Base-by-base conservation (phyloP, 2,797 vertebrate genomes). In the Notolepis coatsorum region DNA sequence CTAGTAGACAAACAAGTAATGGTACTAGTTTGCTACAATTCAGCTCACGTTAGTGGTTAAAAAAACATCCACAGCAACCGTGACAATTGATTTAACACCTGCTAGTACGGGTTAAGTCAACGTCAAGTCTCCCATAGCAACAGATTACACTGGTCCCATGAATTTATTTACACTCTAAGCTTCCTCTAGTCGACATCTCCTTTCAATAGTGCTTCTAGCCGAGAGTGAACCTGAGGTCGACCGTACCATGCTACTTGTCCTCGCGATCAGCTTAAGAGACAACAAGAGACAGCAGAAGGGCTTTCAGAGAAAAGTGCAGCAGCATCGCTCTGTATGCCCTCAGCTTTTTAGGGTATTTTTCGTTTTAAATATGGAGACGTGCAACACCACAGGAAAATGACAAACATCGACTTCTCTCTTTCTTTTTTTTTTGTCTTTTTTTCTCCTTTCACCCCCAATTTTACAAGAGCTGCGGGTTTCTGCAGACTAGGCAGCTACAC, bases 181-280 rank as follows among this genome's bases (percentile, higher is more conserved):
- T n/a, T n/a, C n/a, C n/a, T n/a, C n/a, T n/a, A n/a, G n/a, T n/a
- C n/a, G n/a, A n/a, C n/a, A n/a, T n/a, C n/a, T n/a, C n/a, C n/a
- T n/a, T n/a, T n/a, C n/a, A n/a, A n/a, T n/a, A n/a, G n/a, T n/a
- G n/a, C n/a, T n/a, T n/a, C n/a, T n/a, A n/a, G n/a, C 92, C 50
- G 84, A 65, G 82, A 84, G 82, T 87, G 84, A 90, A 86, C 89
- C 89, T 75, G 88, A 85, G 87, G 75, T 77, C 82, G 93, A 96
- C 94, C 98, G 91, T 99, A 99, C 98, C 98, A 99, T 99, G 95
- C 97, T 99, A 99, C 96, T 97, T 97, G 96, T 99, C 98, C 98
- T 97, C 95, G 95, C 89, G 96, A 96, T 97, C 95, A 96, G 98
- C 98, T 99, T 99, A 95, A 97, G 96, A 98, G 95, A 98, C 96